Evolutionary conservation across 2,113 vertebrate species (phyloP).

Genomic region (Caretta caretta): DNA sequence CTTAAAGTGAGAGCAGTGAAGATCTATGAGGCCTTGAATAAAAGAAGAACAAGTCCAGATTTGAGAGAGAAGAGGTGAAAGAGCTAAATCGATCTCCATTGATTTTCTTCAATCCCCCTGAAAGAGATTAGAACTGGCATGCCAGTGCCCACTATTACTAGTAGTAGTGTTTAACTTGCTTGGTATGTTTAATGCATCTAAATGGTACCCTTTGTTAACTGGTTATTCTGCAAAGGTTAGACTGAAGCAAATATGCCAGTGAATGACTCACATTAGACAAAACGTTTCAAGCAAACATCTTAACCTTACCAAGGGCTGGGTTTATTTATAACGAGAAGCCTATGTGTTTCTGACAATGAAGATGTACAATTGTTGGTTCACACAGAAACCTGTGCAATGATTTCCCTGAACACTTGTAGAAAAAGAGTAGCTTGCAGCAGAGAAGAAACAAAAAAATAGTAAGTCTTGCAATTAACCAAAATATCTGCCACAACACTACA

Average conservation of each 20-base stretch:
- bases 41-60: not conserved
- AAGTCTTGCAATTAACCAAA: not conserved
- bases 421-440: not conserved
- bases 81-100: not conserved
- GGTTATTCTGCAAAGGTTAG: conserved; percentile 9
- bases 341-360: not conserved
- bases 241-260: conserved; percentile 13
- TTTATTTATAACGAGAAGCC: not conserved
- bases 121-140: conserved; percentile 46
- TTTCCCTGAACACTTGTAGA: not conserved
- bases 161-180: not conserved
- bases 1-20: not conserved
- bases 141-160: conserved; percentile 59
- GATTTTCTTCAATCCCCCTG: not conserved
- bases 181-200: conserved; percentile 7
- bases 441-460: not conserved
- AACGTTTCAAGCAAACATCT: conserved; percentile 7
- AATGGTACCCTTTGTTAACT: conserved; percentile 27
- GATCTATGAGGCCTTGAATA: not conserved
- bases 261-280: conserved; percentile 24
- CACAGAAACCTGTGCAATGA: not conserved
- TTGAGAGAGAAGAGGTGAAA: not conserved
- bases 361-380: not conserved
- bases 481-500: not conserved
- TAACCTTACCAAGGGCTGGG: not conserved